Evolutionary conservation across 64 coral and sea anemone species (phyloP).

Genomic region (Actinia tenebrosa): DNA sequence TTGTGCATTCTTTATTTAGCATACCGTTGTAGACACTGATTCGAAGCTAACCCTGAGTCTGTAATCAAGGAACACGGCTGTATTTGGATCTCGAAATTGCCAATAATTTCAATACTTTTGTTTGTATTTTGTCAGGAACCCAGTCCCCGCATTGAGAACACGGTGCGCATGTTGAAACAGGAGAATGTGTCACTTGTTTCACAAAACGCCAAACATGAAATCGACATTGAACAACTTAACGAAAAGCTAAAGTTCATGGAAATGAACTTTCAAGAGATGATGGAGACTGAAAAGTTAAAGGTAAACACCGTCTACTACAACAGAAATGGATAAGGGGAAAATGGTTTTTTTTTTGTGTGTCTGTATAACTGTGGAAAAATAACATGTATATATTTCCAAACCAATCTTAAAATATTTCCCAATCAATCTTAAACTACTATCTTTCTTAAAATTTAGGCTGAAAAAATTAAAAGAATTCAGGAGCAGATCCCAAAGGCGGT

Average conservation of each 20-base stretch:
- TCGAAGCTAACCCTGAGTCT: no score
- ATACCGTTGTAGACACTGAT: no score
- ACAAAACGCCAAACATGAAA: conserved; percentile 57
- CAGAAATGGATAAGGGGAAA: no score
- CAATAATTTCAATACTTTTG: no score
- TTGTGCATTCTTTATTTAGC: no score
- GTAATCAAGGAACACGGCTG: no score
- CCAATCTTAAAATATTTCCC: no score
- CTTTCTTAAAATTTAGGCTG: conserved; percentile 20
- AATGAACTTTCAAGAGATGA: conserved; percentile 51
- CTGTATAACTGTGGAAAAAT: no score
- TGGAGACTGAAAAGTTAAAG: conserved; percentile 71
- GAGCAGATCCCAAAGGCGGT: conserved; percentile 62
- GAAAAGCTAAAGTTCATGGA: conserved; percentile 66
- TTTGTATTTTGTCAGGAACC: not conserved
- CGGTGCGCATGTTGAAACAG: conserved; percentile 40
- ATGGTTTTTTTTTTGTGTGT: no score
- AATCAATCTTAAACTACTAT: not conserved
- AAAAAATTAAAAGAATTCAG: conserved; percentile 63
- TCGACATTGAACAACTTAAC: conserved; percentile 49
- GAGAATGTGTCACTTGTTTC: conserved; percentile 56
- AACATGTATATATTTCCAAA: no score
- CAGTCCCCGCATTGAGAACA: conserved; percentile 45
- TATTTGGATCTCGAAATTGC: no score
- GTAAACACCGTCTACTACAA: conserved; percentile 21